These are phyloP conservation scores for Acleris sparsana DNA, from an alignment of 2,888 invertebrate genomes.

Conservation along the genomic window DNA sequence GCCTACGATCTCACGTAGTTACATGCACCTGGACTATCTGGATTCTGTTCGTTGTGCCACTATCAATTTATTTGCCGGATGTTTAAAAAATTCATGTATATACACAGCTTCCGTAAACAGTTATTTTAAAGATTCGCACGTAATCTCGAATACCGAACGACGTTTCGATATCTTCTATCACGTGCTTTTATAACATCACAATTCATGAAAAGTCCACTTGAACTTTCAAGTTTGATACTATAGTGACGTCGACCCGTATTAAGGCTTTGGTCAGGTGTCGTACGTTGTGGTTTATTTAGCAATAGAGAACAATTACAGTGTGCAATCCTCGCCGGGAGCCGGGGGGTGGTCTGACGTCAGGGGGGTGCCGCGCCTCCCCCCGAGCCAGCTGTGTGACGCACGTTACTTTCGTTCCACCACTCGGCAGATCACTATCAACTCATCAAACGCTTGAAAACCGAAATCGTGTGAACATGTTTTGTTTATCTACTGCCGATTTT, in stretches of 20 bases:
- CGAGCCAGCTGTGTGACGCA: slow-evolving; percentile 63
- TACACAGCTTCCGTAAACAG: slow-evolving; percentile 9
- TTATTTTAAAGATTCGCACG: slow-evolving; percentile 5
- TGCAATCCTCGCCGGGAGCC: slow-evolving; percentile 15
- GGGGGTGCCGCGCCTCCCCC: slow-evolving; percentile 38
- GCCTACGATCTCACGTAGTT: slow-evolving; percentile 52
- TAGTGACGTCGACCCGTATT: too few species aligned
- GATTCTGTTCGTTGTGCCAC: slow-evolving; percentile 11
- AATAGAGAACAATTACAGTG: too few species aligned
- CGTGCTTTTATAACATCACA: background rate
- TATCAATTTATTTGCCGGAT: slow-evolving; percentile 13
- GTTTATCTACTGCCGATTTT: background rate
- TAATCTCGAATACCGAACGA: background rate
- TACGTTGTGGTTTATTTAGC: too few species aligned
- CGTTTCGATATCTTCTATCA: background rate
- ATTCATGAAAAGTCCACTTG: too few species aligned
- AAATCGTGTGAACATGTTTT: slow-evolving; percentile 10
- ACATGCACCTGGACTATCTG: slow-evolving; percentile 38
- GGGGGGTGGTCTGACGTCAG: slow-evolving; percentile 56
- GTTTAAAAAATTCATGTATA: background rate
- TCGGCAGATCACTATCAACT: slow-evolving; percentile 23
- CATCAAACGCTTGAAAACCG: slow-evolving; percentile 11
- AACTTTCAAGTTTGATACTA: too few species aligned
- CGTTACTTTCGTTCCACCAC: slow-evolving; percentile 47
- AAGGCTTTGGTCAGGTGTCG: too few species aligned